Evolutionary conservation across 1,140 invertebrate species (phyloP), one percentile per base, ranked within the genome.

Genomic region (Sycophila sp.): DNA sequence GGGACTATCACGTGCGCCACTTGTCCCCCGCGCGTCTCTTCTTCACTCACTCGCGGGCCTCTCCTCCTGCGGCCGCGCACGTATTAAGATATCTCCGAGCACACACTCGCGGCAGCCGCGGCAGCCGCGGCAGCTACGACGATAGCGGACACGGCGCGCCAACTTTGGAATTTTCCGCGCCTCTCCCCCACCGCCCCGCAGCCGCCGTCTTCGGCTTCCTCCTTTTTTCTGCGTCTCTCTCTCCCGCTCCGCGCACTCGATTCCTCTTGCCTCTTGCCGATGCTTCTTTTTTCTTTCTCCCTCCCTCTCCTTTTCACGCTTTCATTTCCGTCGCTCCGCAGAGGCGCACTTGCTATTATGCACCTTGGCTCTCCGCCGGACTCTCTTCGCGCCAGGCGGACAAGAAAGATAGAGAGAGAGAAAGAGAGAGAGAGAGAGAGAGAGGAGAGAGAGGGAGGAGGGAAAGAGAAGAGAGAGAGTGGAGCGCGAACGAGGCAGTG

Each of bases 1-100:
- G 42, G 24, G 72, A 70, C 68, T 71, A 13, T 59, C 3, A 30
- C 72, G 64, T 73, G 72, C 62, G 67, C 45, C 58, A 71, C 40
- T 45, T n/a, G n/a, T n/a, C n/a, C n/a, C 11, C 38, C n/a, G 38
- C 69, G 40, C 4, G n/a, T 59, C 56, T 60, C 19, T 58, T 42
- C 26, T n/a, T n/a, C n/a, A n/a, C n/a, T n/a, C n/a, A n/a, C n/a
- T n/a, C n/a, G n/a, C n/a, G 49, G 42, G 19, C 38, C 19, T 28
- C 45, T 64, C 34, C 49, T n/a, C 19, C 28, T 49, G 28, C 19
- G n/a, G n/a, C 45, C 13, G 49, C n/a, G 26, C 28, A 53, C 13
- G 7, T 53, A 53, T 26, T n/a, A n/a, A n/a, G n/a, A n/a, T n/a
- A n/a, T n/a, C n/a, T n/a, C n/a, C n/a, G n/a, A n/a, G 28, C 53